Evolutionary conservation across 2,113 vertebrate species (phyloP), one percentile per base, ranked within the genome.

Genomic region (Chunga burmeisteri): DNA sequence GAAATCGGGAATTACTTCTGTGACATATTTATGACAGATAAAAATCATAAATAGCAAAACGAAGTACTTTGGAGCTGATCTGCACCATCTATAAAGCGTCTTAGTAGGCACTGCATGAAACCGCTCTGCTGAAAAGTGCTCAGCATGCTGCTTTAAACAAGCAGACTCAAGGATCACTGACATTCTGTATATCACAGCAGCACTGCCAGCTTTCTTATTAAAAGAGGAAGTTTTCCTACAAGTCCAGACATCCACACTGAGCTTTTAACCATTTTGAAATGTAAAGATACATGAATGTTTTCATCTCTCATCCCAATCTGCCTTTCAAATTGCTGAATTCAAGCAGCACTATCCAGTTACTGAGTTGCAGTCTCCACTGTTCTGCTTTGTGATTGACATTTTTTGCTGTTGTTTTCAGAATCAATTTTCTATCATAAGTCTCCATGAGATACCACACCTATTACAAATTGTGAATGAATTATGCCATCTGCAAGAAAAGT

Each of bases 121-220:
- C 92, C 11, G 15, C 73, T 93, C 78, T 71, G 93, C 88, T 93
- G 83, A 95, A 95, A 95, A 94, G 88, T 85, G 56, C 93, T 96
- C 96, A 95, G 96, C 95, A 90, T 75, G 93, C 63, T 81, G 95
- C 95, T 98, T 95, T 93, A 96, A 90, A 95, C 86, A 94, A 94
- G 92, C 47, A 94, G 85, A 97, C 92, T 75, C 86, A 86, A 95
- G 95, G 91, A 96, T 96, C 97, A 95, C 96, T 75, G 80, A 75
- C 78, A 93, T 93, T 89, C 92, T 93, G 67, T 30, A 23, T 80
- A 97, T 96, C 90, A 95, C 88, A 96, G 95, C 87, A 93, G 73
- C 66, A 72, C 71, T 77, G 94, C 59, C 52, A 82, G 81, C 42
- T 88, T 93, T 95, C 81, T 93, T 94, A 91, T 87, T 94, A 94